These are phyloP conservation scores for Ricordea florida DNA, from an alignment of 92 coral and sea anemone genomes.

Conservation along the genomic window DNA sequence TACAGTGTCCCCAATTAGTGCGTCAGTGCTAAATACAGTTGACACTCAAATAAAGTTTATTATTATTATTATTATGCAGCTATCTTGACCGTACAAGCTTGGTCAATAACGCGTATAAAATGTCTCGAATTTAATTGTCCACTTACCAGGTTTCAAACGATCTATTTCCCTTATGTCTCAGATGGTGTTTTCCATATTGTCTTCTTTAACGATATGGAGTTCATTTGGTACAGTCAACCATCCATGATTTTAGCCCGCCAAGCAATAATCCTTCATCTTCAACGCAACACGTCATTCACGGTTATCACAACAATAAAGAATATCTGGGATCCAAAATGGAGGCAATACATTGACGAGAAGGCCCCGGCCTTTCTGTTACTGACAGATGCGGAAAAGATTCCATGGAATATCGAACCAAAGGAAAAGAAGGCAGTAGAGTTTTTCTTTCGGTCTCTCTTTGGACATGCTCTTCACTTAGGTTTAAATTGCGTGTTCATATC, in stretches of 20 bases:
- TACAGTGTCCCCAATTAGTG: no score
- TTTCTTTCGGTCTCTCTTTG: not conserved
- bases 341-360: not conserved
- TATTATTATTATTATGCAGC: no score
- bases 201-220: constrained; percentile 49
- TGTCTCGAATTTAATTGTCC: no score
- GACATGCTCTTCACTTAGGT: constrained; percentile 15
- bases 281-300: not conserved
- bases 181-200: constrained; percentile 61
- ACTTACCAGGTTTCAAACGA: no score
- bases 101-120: no score
- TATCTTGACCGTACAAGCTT: no score
- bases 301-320: not conserved
- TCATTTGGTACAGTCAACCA: constrained; percentile 43
- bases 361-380: constrained; percentile 32
- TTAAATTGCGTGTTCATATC: constrained; percentile 26
- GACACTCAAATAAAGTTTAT: no score
- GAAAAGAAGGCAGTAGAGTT: not conserved
- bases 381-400: constrained; percentile 13
- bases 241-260: constrained; percentile 42
- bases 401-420: not conserved
- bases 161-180: not conserved
- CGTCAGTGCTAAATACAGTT: no score
- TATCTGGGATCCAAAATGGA: constrained; percentile 24
- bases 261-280: constrained; percentile 17